Percentiles rank a stretch among this genome's conserved stretches.
Conservation (phyloP, 2,888 invertebrate species). For the Pterostichus madidus region DNA sequence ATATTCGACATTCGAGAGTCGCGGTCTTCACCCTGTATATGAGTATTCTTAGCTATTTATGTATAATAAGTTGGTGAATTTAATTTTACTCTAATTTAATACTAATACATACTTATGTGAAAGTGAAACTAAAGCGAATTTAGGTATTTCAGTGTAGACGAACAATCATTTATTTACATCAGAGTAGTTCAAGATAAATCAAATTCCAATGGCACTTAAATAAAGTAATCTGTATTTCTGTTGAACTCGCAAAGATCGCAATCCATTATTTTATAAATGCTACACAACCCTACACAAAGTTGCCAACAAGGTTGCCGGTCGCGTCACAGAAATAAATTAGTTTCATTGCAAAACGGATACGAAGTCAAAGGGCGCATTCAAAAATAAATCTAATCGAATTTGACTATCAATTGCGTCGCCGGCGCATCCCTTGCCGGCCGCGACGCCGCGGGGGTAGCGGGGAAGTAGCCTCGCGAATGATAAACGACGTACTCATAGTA, state of each 20-base stretch:
- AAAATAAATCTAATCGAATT: conserved; percentile 67
- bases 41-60: too few species aligned
- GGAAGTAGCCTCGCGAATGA: conserved; percentile 74
- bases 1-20: too few species aligned
- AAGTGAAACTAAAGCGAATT: too few species aligned
- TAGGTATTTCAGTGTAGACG: too few species aligned
- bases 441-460: not conserved
- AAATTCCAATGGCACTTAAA: not conserved
- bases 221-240: not conserved
- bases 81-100: too few species aligned
- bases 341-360: conserved; percentile 27
- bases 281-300: conserved; percentile 2
- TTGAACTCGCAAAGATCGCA: not conserved
- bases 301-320: conserved; percentile 2
- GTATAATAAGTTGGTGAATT: too few species aligned
- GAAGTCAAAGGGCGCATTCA: conserved; percentile 41
- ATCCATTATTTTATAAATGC: conserved; percentile 6
- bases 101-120: too few species aligned
- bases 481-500: conserved; percentile 81
- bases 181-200: not conserved
- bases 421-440: conserved; percentile 9
- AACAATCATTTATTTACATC: too few species aligned
- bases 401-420: conserved; percentile 62
- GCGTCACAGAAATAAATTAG: conserved; percentile 34
- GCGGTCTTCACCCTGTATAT: too few species aligned